Evolutionary conservation across 1,140 invertebrate genomes (phyloP), one percentile per base, ranked within the genome.

Genomic region (Colletes gigas): DNA sequence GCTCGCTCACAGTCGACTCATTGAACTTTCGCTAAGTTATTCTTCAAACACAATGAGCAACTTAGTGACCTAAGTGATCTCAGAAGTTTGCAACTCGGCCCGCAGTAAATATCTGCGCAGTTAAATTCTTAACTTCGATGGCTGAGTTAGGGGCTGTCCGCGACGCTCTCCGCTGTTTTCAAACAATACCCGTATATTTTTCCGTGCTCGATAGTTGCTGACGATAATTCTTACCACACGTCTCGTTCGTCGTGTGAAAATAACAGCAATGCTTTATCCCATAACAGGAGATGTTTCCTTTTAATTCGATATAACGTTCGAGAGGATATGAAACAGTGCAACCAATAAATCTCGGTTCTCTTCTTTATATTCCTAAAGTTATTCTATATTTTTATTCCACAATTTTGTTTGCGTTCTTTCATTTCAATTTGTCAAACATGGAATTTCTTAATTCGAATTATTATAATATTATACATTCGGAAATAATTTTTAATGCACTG

Each of bases 1-100:
- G 39, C 52, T 73, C 69, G 60, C 70, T 65, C 52, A 4, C 72
- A 79, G 50, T 55, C 77, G 77, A 73, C 69, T 79, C 77, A 79
- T 79, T 79, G 77, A 73, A 79, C 60, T 73, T 65, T 21, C 52
- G 60, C 70, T 65, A 72, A 79, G 77, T 79, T 79, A 79, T 79
- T 79, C 77, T 79, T 79, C 69, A 79, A 79, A 79, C 77, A 79
- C 70, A 79, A 79, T 79, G 77, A 79, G 60, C 77, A 79, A 73
- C 77, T 79, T 79, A 73, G 77, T 72, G 77, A 73, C 77, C 77
- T 79, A 79, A 79, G 77, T 79, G 77, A 79, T 79, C 77, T 72
- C 69, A 19, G 77, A 66, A 79, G 77, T 79, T 79, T 21, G 77
- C 52, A 79, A 79, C 77, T 79, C 77, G 60, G 41, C 17, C 70